Evolutionary conservation across 2,113 vertebrate genomes (phyloP).

Genomic region (Leptodactylus fuscus): DNA sequence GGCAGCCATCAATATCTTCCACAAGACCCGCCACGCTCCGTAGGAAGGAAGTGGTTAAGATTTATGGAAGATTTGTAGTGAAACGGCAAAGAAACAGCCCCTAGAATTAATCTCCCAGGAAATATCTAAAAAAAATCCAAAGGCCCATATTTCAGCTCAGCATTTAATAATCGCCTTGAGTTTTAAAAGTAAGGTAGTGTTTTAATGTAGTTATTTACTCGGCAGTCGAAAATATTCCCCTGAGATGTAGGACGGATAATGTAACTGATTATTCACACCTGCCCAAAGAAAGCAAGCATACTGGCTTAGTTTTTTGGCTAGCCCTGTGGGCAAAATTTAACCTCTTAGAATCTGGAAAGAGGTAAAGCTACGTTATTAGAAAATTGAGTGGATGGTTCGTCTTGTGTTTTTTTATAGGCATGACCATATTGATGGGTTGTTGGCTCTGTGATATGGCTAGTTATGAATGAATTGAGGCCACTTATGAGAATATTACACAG

Average conservation of each 20-base stretch:
- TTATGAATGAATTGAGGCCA: not conserved
- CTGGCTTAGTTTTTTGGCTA: conserved; percentile 43
- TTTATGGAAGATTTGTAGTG: conserved; percentile 41
- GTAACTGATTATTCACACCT: conserved; percentile 59
- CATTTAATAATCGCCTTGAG: conserved; percentile 61
- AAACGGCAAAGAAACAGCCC: conserved; percentile 55
- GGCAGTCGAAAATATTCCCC: conserved; percentile 55
- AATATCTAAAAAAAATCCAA: conserved; percentile 60
- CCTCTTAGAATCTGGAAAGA: not conserved
- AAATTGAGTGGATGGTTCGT: too few relatives aligned
- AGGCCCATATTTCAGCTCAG: conserved; percentile 59
- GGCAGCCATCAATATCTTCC: not conserved
- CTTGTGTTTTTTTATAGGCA: not conserved
- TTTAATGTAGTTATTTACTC: conserved; percentile 60
- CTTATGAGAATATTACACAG: too few relatives aligned
- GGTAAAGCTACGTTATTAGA: not conserved
- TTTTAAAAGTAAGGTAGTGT: conserved; percentile 61
- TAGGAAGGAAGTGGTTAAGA: conserved; percentile 48
- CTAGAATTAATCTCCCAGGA: conserved; percentile 60
- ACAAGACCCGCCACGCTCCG: not conserved
- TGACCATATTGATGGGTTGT: not conserved
- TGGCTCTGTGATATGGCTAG: not conserved
- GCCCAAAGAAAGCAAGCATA: conserved; percentile 52
- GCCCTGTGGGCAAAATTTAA: conserved; percentile 46
- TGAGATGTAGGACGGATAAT: conserved; percentile 55